Evolutionary conservation across 2,888 invertebrate species (phyloP), one percentile per base, ranked within the genome.

Genomic region (Trichogramma evanescens): DNA sequence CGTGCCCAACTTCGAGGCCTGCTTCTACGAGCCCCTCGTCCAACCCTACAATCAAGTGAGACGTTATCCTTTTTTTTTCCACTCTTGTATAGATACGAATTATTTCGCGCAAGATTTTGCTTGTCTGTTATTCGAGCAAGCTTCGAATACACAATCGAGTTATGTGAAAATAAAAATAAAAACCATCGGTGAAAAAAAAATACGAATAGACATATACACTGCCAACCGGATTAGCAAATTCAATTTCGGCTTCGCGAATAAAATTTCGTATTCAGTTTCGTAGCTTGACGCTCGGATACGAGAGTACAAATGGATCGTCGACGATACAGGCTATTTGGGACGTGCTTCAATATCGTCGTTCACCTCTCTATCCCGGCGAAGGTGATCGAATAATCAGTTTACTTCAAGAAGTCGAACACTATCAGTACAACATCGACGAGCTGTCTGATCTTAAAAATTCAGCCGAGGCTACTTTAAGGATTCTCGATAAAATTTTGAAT

Each of bases 1-100:
- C 68, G 76, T 82, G 50, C 88, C 91, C 0, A 89, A 91, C 74
- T 91, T 89, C 72, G 88, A 89, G 1, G 81, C 81, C 26, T 92
- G 92, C 72, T 80, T 87, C 39, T 83, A 87, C 41, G 84, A 87
- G 69, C 82, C 85, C 1, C 74, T 89, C 42, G 77, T 82, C 56
- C 78, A 82, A 68, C 84, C 86, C 65, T 86, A 86, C 71, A 82
- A 84, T 68, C 83, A 85, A 78, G 88, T 88, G 76, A 78, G 59
- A 6, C 48, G 4, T 49, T 61, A 42, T 57, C 45, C 13, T 61
- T 58, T 51, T 9, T 9, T 40, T 9, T 10, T 38, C 8, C 8
- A n/a, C 8, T 10, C 42, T 7, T 42, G 40, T n/a, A n/a, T n/a
- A 39, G 42, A 42, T 42, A 6, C 51, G 4, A 26, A 26, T 26